Conservation (phyloP, 2,113 vertebrate species). For the Mixornis gularis region DNA sequence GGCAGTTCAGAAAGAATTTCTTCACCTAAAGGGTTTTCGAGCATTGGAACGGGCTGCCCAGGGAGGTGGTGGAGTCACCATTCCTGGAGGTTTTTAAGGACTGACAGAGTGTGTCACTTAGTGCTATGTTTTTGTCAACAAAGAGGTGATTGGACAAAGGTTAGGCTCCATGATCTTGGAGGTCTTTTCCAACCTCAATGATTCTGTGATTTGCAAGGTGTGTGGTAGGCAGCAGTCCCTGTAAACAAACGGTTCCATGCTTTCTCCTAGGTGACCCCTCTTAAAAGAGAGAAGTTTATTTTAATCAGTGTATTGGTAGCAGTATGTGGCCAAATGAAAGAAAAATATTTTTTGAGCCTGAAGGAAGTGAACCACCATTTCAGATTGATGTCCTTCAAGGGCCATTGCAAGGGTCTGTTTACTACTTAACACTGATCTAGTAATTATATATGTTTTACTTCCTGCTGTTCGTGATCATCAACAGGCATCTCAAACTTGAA, state of each 20-base stretch:
- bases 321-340: neutral
- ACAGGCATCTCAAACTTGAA: neutral
- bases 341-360: neutral
- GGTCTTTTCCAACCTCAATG: neutral
- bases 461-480: neutral
- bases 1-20: neutral
- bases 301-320: neutral
- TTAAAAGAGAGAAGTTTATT: neutral
- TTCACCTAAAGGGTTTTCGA: neutral
- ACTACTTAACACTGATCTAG: neutral
- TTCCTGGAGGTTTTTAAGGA: neutral
- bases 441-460: neutral
- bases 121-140: neutral
- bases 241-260: rapidly evolving
- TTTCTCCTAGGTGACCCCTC: neutral
- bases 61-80: neutral
- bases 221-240: neutral
- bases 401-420: neutral
- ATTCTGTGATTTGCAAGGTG: neutral
- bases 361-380: neutral
- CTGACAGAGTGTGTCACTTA: neutral
- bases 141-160: neutral
- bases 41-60: neutral
- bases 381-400: neutral
- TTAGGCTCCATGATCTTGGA: neutral